phyloP scores from a whole-genome alignment of 1,140 invertebrate genomes.

The Drosophila santomea region DNA sequence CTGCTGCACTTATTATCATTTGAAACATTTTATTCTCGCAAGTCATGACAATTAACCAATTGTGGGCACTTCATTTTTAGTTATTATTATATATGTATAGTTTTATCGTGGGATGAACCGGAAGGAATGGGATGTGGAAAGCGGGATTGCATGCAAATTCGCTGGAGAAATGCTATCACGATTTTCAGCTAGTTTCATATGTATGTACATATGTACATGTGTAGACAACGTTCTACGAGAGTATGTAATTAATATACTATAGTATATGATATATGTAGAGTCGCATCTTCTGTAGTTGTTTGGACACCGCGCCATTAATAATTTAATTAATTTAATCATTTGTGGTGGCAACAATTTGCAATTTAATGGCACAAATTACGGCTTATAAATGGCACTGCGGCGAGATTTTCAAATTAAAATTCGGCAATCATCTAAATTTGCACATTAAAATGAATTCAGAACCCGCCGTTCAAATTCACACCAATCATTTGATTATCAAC shows the following conservation, averaged over 20 bases:
- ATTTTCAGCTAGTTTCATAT: slow-evolving; percentile 20
- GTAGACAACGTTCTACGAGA: background rate
- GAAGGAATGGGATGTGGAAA: slow-evolving; percentile 3
- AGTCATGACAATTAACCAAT: no score
- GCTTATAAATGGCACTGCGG: slow-evolving; percentile 36
- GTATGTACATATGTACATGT: no score
- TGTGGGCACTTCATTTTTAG: no score
- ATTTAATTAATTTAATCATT: slow-evolving; percentile 76
- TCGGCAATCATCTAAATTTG: slow-evolving; percentile 13
- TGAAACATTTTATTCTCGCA: background rate
- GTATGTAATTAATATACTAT: background rate
- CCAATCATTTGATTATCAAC: slow-evolving; percentile 42
- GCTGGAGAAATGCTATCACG: slow-evolving; percentile 63
- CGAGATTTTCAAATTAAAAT: slow-evolving; percentile 13
- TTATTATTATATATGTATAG: background rate
- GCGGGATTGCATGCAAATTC: slow-evolving; percentile 40
- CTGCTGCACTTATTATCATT: no score
- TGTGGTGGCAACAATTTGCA: slow-evolving; percentile 58
- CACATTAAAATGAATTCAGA: slow-evolving; percentile 7
- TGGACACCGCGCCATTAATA: slow-evolving; percentile 47
- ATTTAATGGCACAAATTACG: slow-evolving; percentile 76
- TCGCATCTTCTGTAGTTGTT: slow-evolving; percentile 26
- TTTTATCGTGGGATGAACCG: slow-evolving; percentile 11
- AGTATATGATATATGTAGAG: slow-evolving; percentile 2
- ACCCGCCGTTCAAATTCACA: slow-evolving; percentile 12